phyloP scores from a whole-genome alignment of 2,888 invertebrate genomes.

The Melipona beecheii region DNA sequence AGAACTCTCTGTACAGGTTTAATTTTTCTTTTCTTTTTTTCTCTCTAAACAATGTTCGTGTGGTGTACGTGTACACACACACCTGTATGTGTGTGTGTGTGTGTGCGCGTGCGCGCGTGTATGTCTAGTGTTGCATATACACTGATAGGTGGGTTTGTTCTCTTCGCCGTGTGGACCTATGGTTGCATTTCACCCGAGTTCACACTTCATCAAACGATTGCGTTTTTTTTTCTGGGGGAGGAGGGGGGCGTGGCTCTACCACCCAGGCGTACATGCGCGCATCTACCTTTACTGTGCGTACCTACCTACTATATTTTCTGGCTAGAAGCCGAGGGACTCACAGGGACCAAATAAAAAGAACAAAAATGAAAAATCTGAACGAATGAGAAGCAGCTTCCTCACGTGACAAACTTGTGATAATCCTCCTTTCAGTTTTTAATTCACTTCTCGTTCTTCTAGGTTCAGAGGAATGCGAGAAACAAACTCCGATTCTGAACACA shows the following conservation, averaged over 20 bases:
- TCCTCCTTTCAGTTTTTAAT: too few relatives aligned
- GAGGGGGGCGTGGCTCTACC: not conserved
- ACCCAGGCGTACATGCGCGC: constrained; percentile 61
- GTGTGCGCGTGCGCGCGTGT: not conserved
- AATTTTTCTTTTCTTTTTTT: too few relatives aligned
- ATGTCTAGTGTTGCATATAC: not conserved
- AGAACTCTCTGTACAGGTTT: not conserved
- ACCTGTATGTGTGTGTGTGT: not conserved
- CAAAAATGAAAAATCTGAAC: too few relatives aligned
- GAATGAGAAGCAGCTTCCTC: too few relatives aligned
- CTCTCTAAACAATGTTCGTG: not conserved
- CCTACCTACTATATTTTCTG: constrained; percentile 53
- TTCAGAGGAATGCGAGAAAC: too few relatives aligned
- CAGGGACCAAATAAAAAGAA: not conserved
- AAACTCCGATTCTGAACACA: too few relatives aligned
- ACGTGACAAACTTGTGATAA: too few relatives aligned
- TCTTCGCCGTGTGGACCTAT: constrained; percentile 60
- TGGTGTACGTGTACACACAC: not conserved
- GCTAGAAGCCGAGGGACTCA: constrained; percentile 29
- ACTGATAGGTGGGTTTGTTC: constrained; percentile 23
- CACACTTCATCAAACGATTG: constrained; percentile 32
- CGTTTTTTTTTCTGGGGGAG: not conserved
- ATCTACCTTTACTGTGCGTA: constrained; percentile 65
- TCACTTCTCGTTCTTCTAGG: too few relatives aligned
- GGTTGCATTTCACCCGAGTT: constrained; percentile 71